Percentiles rank a stretch among this genome's conserved stretches.
phyloP scores from a whole-genome alignment of 1,140 invertebrate species.

The Drosophila ficusphila region DNA sequence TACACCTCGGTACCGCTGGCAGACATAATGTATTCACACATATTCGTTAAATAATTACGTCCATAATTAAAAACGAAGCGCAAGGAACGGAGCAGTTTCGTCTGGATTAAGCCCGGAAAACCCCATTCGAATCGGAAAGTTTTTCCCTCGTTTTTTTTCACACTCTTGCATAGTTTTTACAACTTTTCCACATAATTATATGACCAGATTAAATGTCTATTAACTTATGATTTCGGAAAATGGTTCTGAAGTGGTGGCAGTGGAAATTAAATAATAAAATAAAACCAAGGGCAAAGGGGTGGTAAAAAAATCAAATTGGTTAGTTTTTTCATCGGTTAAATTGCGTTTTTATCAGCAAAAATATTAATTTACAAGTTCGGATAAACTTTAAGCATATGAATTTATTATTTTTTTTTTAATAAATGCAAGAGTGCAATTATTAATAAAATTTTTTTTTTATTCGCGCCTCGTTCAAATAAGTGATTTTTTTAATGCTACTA shows the following conservation, averaged over 20 bases:
- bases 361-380: too few relatives aligned
- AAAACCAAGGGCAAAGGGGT: background rate
- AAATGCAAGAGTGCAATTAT: background rate
- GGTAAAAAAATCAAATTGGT: background rate
- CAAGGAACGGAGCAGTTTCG: slow-evolving; percentile 1
- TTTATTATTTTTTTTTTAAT: too few relatives aligned
- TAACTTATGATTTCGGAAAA: slow-evolving; percentile 17
- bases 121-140: background rate
- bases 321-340: background rate
- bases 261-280: background rate
- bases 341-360: too few relatives aligned
- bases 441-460: background rate
- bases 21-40: slow-evolving; percentile 42
- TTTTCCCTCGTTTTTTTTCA: background rate
- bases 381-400: too few relatives aligned
- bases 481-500: background rate
- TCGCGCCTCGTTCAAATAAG: too few relatives aligned
- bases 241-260: background rate
- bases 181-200: slow-evolving; percentile 12
- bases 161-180: background rate
- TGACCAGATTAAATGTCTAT: slow-evolving; percentile 27
- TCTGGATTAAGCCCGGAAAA: background rate
- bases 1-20: background rate
- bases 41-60: slow-evolving; percentile 78
- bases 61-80: slow-evolving; percentile 70